Conservation (phyloP, 2,888 invertebrate species). For the Marronus borbonicus region DNA sequence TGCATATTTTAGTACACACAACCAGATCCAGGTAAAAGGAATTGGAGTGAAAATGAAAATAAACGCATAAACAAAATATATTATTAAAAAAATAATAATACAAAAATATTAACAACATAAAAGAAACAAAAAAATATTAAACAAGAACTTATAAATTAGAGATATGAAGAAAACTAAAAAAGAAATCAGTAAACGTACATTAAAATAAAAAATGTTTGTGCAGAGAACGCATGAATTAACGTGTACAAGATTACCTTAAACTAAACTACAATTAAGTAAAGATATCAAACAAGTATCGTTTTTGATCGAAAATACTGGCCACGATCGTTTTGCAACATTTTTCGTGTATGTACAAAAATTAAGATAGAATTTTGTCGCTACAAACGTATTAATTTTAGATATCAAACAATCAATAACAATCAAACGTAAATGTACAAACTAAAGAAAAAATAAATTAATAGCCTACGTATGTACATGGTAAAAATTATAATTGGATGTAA, state of each 20-base stretch:
- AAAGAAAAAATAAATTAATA: slow-evolving; percentile 22
- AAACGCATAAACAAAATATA: slow-evolving; percentile 31
- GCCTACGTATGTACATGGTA: slow-evolving; percentile 41
- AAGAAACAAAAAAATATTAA: slow-evolving; percentile 57
- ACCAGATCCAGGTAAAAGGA: slow-evolving; percentile 30
- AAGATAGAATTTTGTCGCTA: slow-evolving; percentile 13
- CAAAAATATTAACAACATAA: slow-evolving; percentile 50
- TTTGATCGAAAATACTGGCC: slow-evolving; percentile 53
- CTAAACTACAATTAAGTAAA: slow-evolving; percentile 16
- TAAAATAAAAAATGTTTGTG: background rate
- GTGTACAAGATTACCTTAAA: slow-evolving; percentile 15
- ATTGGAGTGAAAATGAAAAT: slow-evolving; percentile 28
- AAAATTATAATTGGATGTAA: slow-evolving; percentile 30
- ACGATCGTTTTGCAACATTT: slow-evolving; percentile 5
- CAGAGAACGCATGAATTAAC: background rate
- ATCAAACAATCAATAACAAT: slow-evolving; percentile 45
- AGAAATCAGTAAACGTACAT: background rate
- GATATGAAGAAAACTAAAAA: slow-evolving; percentile 5
- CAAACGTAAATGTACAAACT: slow-evolving; percentile 34
- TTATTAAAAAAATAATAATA: slow-evolving; percentile 39
- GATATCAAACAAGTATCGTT: background rate
- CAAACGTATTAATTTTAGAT: slow-evolving; percentile 48
- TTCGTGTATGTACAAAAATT: slow-evolving; percentile 7
- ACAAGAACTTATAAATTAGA: slow-evolving; percentile 37
- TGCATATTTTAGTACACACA: too few relatives aligned